These are phyloP conservation scores for Scaptodrosophila lebanonensis DNA, from an alignment of 1,140 invertebrate species.

Conservation along the genomic window DNA sequence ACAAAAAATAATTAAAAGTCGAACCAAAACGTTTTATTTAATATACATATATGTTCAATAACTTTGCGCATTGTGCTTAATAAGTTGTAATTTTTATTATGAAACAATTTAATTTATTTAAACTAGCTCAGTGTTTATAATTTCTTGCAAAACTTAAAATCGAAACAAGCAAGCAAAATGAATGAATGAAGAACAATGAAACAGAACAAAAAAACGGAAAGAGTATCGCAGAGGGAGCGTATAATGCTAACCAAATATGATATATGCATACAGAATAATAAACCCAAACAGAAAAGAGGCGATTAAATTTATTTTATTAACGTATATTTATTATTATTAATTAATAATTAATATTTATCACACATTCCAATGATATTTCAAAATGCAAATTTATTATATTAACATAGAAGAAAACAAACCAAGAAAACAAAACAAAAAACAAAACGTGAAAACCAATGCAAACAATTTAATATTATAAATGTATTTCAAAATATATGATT, in stretches of 20 bases:
- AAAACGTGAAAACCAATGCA: conserved; percentile 28
- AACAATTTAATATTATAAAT: conserved; percentile 70
- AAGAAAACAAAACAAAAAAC: conserved; percentile 36
- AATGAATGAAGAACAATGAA: conserved; percentile 8
- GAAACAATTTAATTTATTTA: conserved; percentile 38
- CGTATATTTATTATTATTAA: conserved; percentile 65
- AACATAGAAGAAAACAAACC: conserved; percentile 16
- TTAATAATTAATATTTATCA: conserved; percentile 73
- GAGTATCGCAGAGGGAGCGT: neutral
- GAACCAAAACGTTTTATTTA: no score
- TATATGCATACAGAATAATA: no score
- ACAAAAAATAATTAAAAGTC: no score
- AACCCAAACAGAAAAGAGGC: conserved; percentile 31
- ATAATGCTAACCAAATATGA: conserved; percentile 15
- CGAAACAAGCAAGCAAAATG: conserved; percentile 10
- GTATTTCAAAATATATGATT: conserved; percentile 74
- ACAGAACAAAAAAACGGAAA: conserved; percentile 23
- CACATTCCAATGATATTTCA: conserved; percentile 73
- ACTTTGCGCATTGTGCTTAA: conserved; percentile 28
- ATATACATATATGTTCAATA: conserved; percentile 29
- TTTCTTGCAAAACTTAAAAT: conserved; percentile 6
- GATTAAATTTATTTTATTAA: conserved; percentile 74
- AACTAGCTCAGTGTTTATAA: conserved; percentile 22
- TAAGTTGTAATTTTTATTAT: conserved; percentile 41
- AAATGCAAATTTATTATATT: conserved; percentile 50